Conservation (phyloP, 2,888 invertebrate species). For the Aricia artaxerxes region DNA sequence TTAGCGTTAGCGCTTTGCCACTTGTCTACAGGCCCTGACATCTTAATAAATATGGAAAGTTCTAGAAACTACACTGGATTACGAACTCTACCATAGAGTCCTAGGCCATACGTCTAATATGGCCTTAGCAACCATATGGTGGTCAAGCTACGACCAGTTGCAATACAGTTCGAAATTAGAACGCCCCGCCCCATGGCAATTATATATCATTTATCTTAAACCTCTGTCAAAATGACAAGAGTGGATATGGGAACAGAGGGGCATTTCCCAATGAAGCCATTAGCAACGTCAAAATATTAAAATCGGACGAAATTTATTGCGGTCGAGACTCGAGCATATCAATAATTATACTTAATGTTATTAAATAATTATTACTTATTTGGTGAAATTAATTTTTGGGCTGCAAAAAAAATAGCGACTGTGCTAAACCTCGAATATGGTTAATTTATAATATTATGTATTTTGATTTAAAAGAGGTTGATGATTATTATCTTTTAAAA, state of each 20-base stretch:
- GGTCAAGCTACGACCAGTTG: background rate
- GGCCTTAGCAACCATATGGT: background rate
- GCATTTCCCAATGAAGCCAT: background rate
- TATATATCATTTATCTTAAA: conserved; percentile 30
- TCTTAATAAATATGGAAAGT: too few relatives aligned
- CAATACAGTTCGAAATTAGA: conserved; percentile 7
- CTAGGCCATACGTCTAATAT: background rate
- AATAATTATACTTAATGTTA: background rate
- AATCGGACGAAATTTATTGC: background rate
- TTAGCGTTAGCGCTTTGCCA: too few relatives aligned
- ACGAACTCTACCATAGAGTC: background rate
- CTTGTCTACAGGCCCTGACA: too few relatives aligned
- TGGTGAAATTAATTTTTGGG: background rate
- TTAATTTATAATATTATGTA: too few relatives aligned
- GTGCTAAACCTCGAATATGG: too few relatives aligned
- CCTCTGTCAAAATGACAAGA: conserved; percentile 27
- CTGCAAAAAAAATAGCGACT: background rate
- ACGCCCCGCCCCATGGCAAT: conserved; percentile 6
- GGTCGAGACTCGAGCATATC: background rate
- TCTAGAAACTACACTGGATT: background rate
- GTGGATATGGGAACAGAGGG: conserved; percentile 11
- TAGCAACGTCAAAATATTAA: conserved; percentile 11
- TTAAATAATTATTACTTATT: background rate
- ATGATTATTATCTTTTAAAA: too few relatives aligned
- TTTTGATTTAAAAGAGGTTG: too few relatives aligned